Evolutionary conservation across 92 coral and sea anemone species (phyloP).

Genomic region (Porites evermanni): DNA sequence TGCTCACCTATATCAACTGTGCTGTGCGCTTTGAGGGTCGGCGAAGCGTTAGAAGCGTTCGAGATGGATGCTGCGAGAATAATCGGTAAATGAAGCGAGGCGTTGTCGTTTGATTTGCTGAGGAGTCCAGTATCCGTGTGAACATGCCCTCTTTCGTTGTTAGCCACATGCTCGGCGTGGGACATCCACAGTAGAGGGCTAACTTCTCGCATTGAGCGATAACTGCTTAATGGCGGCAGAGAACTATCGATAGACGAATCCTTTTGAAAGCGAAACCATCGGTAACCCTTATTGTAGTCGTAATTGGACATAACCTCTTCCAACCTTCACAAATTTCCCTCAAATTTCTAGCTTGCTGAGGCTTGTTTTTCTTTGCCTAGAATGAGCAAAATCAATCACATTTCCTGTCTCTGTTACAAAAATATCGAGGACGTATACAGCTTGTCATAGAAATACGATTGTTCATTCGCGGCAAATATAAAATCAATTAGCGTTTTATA

Average conservation of each 20-base stretch:
- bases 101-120: neutral
- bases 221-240: slow-evolving; percentile 67
- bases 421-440: no score
- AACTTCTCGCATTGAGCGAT: slow-evolving; percentile 58
- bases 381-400: neutral
- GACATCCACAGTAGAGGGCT: slow-evolving; percentile 58
- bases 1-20: neutral
- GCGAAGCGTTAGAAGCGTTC: slow-evolving; percentile 6
- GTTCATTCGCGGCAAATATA: neutral
- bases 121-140: slow-evolving; percentile 3
- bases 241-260: slow-evolving; percentile 64
- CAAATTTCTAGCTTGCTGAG: no score
- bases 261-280: slow-evolving; percentile 77
- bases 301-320: slow-evolving; percentile 67
- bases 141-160: slow-evolving; percentile 31
- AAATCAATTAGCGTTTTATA: slow-evolving; percentile 17
- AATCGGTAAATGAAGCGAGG: slow-evolving; percentile 34
- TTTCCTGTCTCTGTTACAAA: neutral
- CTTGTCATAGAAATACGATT: neutral
- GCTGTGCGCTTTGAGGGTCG: neutral
- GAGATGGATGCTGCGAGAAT: slow-evolving; percentile 19
- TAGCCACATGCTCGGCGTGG: slow-evolving; percentile 50
- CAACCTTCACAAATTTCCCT: neutral
- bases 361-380: no score
- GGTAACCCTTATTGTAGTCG: slow-evolving; percentile 83